phyloP scores from a whole-genome alignment of 2,888 invertebrate genomes.

The Lasioglossum zephyrum region DNA sequence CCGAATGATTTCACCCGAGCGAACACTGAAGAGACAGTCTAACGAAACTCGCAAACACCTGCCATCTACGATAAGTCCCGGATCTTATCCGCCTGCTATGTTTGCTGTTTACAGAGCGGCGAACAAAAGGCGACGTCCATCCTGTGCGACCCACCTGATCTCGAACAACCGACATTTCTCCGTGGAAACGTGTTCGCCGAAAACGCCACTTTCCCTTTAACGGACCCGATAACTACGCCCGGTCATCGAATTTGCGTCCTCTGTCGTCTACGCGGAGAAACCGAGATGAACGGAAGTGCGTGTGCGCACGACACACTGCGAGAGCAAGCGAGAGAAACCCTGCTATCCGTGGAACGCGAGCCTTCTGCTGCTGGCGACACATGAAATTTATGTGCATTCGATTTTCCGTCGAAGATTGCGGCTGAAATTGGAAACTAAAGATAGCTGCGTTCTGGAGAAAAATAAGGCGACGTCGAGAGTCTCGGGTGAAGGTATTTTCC shows the following conservation, averaged over 20 bases:
- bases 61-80: slow-evolving; percentile 57
- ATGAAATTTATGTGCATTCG: slow-evolving; percentile 34
- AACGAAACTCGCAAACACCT: slow-evolving; percentile 78
- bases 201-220: slow-evolving; percentile 25
- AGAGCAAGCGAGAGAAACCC: not conserved
- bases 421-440: slow-evolving; percentile 4
- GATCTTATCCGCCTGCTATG: slow-evolving; percentile 68
- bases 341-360: slow-evolving; percentile 40
- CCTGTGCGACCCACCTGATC: slow-evolving; percentile 47
- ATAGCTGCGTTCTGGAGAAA: not conserved
- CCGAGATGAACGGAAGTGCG: slow-evolving; percentile 24
- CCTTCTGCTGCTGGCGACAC: slow-evolving; percentile 23
- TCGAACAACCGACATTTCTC: slow-evolving; percentile 17
- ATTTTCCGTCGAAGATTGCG: slow-evolving; percentile 17
- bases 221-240: slow-evolving; percentile 39
- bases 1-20: slow-evolving; percentile 38
- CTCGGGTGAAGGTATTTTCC: slow-evolving; percentile 1
- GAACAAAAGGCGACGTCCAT: slow-evolving; percentile 9
- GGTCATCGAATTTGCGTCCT: slow-evolving; percentile 42
- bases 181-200: slow-evolving; percentile 20
- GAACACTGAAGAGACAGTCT: slow-evolving; percentile 74
- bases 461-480: not conserved
- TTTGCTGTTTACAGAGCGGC: slow-evolving; percentile 56
- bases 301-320: not conserved
- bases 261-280: slow-evolving; percentile 37